Percentiles rank a stretch among this genome's conserved stretches.
Conservation (phyloP, 2,113 vertebrate genomes). For the Anser brachyrhynchus region DNA sequence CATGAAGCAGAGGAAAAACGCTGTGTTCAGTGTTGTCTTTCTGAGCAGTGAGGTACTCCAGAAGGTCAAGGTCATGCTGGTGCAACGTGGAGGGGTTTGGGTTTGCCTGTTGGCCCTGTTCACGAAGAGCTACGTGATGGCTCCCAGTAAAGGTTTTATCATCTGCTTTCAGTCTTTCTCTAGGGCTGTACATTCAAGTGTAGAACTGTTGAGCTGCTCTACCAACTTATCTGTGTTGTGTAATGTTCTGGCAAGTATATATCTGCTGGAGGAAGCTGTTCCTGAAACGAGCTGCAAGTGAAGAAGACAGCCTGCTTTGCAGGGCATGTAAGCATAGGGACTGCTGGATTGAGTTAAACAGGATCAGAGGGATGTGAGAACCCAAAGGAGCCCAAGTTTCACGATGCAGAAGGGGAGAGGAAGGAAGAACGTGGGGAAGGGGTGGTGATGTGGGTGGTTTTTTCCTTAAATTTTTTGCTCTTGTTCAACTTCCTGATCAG, state of each 20-base stretch:
- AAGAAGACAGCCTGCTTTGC: neutral
- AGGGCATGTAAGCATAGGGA: accelerated
- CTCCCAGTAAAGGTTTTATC: accelerated
- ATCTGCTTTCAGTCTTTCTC: neutral
- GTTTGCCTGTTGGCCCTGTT: neutral
- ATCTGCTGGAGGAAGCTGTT: neutral
- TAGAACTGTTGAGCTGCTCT: neutral
- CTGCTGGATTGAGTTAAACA: neutral
- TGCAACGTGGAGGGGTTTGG: accelerated
- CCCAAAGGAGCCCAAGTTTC: neutral
- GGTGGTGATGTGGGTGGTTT: neutral
- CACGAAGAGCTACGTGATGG: neutral
- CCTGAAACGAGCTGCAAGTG: neutral
- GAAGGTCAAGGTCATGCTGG: accelerated
- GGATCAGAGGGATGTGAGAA: neutral
- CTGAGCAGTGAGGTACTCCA: accelerated
- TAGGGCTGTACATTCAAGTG: neutral
- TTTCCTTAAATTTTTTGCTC: neutral
- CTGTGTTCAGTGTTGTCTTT: neutral
- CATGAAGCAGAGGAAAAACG: accelerated
- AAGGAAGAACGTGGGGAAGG: neutral
- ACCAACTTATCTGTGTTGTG: accelerated
- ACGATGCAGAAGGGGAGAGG: neutral
- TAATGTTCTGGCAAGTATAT: neutral
- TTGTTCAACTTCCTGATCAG: neutral